Evolutionary conservation across 2,888 invertebrate species (phyloP), one percentile per base, ranked within the genome.

Genomic region (Serripes groenlandicus): DNA sequence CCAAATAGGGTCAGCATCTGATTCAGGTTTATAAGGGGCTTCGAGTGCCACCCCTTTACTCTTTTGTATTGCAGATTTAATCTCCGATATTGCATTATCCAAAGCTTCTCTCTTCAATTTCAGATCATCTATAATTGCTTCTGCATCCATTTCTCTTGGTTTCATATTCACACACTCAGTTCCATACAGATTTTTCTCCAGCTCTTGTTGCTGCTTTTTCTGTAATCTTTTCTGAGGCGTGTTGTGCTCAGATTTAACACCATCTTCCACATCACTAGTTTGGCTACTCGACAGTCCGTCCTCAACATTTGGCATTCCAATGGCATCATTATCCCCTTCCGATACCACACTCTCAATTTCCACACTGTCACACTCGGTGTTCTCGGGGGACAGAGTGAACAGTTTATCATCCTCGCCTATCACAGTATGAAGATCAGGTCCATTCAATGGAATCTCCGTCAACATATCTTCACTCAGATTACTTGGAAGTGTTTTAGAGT

Each of bases 241-340:
- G 92, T 97, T 97, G 87, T 97, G 94, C 90, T 97, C 97, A 30
- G 85, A 81, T 28, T 75, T 78, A 78, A 91, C 91, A 28, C 78
- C 78, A 30, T 94, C 94, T 34, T 98, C 98, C 0, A 97, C 97
- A 93, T 98, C 98, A 85, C 98, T 98, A 0, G 97, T 98, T 93
- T 98, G 98, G 1, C 98, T 98, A 52, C 98, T 98, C 1, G 98
- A 98, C 78, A 99, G 95, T 0, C 98, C 98, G 94, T 99, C 99
- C 94, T 98, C 98, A 62, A 99, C 96, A 23, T 98, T 97, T 0
- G 99, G 99, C 97, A 99, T 97, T 7, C 92, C 92, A 7, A 90
- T 83, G 7, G 90, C 89, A 23, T 91, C 92, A 68, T 91, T 90
- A 21, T 92, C 92, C 21, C 91, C 93, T 75, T 94, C 94, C 0